phyloP scores from a whole-genome alignment of 2,797 vertebrate species.

The Spinibarbus caldwelli region DNA sequence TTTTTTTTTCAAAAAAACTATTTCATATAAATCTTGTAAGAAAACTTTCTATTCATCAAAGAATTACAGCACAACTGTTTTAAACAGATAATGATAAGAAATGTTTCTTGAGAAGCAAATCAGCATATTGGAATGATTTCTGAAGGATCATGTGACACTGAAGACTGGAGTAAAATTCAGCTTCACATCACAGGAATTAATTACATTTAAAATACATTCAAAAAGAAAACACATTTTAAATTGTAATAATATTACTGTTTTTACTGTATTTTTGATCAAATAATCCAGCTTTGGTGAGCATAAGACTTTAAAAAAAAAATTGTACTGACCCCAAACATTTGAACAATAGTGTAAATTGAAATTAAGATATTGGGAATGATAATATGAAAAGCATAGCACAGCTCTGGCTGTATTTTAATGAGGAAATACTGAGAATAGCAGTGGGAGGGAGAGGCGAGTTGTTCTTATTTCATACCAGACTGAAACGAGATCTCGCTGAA shows the following conservation, averaged over 20 bases:
- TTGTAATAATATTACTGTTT: not conserved
- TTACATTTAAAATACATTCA: not conserved
- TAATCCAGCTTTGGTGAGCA: not conserved
- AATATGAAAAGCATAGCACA: not conserved
- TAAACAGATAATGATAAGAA: not conserved
- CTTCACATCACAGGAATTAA: not conserved
- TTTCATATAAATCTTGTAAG: not conserved
- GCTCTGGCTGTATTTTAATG: not conserved
- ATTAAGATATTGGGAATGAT: not conserved
- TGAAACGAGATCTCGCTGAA: constrained; percentile 93
- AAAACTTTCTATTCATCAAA: not conserved
- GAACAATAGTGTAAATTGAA: not conserved
- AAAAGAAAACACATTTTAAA: not conserved
- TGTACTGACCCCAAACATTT: not conserved
- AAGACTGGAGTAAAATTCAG: not conserved
- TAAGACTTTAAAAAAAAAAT: not conserved
- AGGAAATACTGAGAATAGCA: constrained; percentile 10
- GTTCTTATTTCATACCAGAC: constrained; percentile 76
- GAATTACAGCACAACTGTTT: not conserved
- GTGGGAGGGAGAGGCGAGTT: constrained; percentile 19
- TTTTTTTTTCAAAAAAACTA: not conserved
- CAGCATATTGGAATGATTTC: not conserved
- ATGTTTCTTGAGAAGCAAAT: not conserved
- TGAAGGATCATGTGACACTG: not conserved
- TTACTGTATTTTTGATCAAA: not conserved